Conservation (phyloP, 1,140 invertebrate genomes). For the Meteorus sp. region DNA sequence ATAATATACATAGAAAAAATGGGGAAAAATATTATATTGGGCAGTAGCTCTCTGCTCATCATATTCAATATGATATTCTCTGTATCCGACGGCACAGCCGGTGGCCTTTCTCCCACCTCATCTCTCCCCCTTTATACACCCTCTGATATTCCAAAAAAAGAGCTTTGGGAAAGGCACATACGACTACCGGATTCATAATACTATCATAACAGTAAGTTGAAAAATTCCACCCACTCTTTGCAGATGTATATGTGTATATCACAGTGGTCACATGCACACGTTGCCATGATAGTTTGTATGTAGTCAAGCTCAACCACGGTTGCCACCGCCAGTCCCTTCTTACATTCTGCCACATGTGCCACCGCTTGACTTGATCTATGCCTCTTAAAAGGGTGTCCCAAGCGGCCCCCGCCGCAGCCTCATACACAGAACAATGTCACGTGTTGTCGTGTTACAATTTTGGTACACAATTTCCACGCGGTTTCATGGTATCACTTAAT, state of each 20-base stretch:
- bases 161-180: too few species aligned
- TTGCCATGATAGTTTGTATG: neutral
- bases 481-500: constrained; percentile 46
- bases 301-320: neutral
- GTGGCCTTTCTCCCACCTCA: neutral
- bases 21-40: constrained; percentile 8
- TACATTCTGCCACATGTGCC: constrained; percentile 38
- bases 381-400: constrained; percentile 35
- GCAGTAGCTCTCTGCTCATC: constrained; percentile 5
- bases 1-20: constrained; percentile 7
- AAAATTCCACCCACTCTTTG: too few species aligned
- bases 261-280: constrained; percentile 22
- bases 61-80: constrained; percentile 24
- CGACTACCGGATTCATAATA: too few species aligned
- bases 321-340: neutral
- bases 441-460: constrained; percentile 37
- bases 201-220: constrained; percentile 5
- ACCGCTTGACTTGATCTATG: constrained; percentile 43
- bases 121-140: too few species aligned
- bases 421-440: constrained; percentile 41
- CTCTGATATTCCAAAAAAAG: constrained; percentile 12
- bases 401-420: too few species aligned
- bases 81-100: constrained; percentile 18
- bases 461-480: constrained; percentile 42
- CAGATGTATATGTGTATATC: too few species aligned